A percentile compares a stretch with the other conserved stretches of the same genome.
Evolutionary conservation across 2,888 invertebrate species (phyloP).

Genomic region (Masnerella sp.): DNA sequence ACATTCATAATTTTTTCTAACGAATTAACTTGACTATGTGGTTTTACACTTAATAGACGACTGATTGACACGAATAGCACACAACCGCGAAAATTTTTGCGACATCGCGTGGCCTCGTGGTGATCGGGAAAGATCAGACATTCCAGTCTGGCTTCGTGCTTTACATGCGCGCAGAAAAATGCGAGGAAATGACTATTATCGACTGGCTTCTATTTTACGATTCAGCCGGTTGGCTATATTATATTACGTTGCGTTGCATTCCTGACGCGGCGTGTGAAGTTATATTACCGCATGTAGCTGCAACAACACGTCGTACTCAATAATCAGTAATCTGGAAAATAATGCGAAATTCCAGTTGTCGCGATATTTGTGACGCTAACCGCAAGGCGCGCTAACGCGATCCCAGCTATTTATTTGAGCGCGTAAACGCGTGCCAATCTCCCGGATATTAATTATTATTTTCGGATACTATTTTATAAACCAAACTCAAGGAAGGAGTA

Average conservation of each 20-base stretch:
- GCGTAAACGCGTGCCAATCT: too few species aligned
- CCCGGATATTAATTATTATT: too few species aligned
- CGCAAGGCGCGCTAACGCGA: constrained; percentile 29
- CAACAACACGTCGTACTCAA: constrained; percentile 56
- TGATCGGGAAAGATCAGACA: constrained; percentile 51
- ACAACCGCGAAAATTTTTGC: constrained; percentile 67
- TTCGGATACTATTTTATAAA: too few species aligned
- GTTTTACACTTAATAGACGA: constrained; percentile 66
- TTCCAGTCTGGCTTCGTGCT: constrained; percentile 46
- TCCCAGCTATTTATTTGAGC: too few species aligned
- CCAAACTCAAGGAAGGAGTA: too few species aligned
- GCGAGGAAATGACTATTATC: constrained; percentile 56
- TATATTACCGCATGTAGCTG: constrained; percentile 56
- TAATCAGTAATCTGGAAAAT: constrained; percentile 62
- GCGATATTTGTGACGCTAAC: constrained; percentile 48
- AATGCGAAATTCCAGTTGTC: constrained; percentile 58
- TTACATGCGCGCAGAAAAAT: constrained; percentile 50
- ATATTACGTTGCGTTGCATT: constrained; percentile 56
- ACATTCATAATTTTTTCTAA: too few species aligned
- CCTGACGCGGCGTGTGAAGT: constrained; percentile 56
- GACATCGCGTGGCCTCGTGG: constrained; percentile 62
- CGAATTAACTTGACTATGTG: constrained; percentile 58
- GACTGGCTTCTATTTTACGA: constrained; percentile 57
- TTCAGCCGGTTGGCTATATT: constrained; percentile 50
- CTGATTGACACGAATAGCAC: constrained; percentile 64